Conservation (phyloP, 2,113 vertebrate genomes). For the Eulacestoma nigropectus region DNA sequence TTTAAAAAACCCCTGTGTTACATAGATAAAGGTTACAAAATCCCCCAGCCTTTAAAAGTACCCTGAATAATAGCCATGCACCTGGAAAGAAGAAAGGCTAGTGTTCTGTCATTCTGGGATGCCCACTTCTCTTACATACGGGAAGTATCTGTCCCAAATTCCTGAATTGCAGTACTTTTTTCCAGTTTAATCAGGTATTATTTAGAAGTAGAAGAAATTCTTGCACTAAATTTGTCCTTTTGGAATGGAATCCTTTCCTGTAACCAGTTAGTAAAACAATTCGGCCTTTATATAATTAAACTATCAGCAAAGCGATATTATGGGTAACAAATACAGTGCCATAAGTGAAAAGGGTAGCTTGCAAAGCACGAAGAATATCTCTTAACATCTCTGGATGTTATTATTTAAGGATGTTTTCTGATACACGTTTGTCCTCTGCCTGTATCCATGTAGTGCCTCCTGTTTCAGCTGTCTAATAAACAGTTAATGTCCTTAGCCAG, state of each 20-base stretch:
- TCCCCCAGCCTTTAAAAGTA: neutral
- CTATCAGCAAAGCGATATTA: neutral
- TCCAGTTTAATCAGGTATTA: neutral
- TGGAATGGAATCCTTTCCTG: neutral
- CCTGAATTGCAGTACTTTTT: neutral
- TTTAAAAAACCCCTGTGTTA: neutral
- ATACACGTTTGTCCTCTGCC: neutral
- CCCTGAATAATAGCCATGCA: neutral
- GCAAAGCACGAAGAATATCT: neutral
- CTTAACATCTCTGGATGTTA: neutral
- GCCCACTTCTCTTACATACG: neutral
- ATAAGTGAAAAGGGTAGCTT: neutral
- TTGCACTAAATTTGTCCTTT: neutral
- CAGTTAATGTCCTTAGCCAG: constrained; percentile 18
- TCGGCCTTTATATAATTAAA: neutral
- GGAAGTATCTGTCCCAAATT: neutral
- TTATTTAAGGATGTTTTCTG: neutral
- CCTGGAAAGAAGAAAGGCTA: neutral
- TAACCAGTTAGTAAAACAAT: neutral
- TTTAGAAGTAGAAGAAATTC: neutral
- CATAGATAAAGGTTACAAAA: neutral
- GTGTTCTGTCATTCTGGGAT: neutral
- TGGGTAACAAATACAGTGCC: neutral
- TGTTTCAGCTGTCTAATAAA: neutral
- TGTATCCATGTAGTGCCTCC: neutral